These are phyloP conservation scores for Cosmia pyralina DNA, from an alignment of 2,888 invertebrate genomes.

Conservation along the genomic window DNA sequence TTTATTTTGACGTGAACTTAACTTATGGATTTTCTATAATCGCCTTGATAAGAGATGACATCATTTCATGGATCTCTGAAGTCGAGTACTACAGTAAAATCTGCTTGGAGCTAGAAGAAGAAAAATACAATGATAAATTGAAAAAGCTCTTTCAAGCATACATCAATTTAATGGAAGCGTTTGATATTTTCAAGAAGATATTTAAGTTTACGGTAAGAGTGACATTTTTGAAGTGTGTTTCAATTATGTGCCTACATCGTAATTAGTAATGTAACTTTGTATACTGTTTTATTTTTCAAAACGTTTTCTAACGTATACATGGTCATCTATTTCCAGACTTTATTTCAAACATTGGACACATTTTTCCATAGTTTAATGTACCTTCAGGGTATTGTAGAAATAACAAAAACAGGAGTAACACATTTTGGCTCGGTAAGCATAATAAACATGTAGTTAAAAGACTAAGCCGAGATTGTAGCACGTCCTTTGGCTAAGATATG, in stretches of 20 bases:
- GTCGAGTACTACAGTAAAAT: constrained; percentile 22
- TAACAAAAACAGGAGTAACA: not conserved
- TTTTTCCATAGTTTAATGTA: constrained; percentile 31
- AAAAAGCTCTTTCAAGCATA: constrained; percentile 39
- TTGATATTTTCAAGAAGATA: constrained; percentile 37
- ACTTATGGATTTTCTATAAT: constrained; percentile 30
- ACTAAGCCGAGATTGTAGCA: not conserved
- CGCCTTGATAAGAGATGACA: constrained; percentile 37
- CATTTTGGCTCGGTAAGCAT: constrained; percentile 12
- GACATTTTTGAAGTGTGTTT: not conserved
- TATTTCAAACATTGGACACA: constrained; percentile 31
- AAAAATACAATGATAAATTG: constrained; percentile 5
- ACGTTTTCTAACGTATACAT: not conserved
- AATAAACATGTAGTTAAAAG: no score
- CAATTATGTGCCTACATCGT: not conserved
- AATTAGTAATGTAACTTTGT: not conserved
- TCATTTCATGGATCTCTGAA: constrained; percentile 33
- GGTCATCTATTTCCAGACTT: constrained; percentile 19
- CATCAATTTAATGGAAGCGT: constrained; percentile 32
- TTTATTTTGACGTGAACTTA: constrained; percentile 15
- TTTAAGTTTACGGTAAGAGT: constrained; percentile 34
- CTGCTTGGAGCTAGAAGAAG: constrained; percentile 8
- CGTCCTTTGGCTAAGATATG: no score
- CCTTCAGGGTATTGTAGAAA: constrained; percentile 7
- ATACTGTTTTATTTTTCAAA: not conserved